Conservation (phyloP, 2,797 vertebrate species). For the Harpagifer antarcticus region DNA sequence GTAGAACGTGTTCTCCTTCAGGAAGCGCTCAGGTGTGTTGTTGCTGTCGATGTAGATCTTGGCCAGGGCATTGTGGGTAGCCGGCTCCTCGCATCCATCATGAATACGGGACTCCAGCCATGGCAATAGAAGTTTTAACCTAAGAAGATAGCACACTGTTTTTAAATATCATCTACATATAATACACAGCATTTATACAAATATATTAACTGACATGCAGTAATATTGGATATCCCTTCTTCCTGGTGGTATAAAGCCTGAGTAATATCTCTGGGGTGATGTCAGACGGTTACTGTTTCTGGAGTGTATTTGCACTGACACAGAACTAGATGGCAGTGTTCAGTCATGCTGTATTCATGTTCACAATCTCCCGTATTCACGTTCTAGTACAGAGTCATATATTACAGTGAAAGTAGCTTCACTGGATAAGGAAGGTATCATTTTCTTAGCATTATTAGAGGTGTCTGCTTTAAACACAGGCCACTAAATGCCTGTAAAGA, state of each 20-base stretch:
- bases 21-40: constrained; percentile 92
- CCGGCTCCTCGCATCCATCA: constrained; percentile 93
- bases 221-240: neutral
- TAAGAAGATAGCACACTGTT: constrained; percentile 49
- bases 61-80: constrained; percentile 93
- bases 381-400: neutral
- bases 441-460: neutral
- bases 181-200: neutral
- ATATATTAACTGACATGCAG: neutral
- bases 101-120: constrained; percentile 95
- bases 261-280: neutral
- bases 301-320: neutral
- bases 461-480: neutral
- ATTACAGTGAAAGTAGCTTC: neutral
- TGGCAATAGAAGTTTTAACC: constrained; percentile 91
- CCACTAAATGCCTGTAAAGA: neutral
- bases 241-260: neutral
- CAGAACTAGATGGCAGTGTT: constrained; percentile 48
- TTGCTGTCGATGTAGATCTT: constrained; percentile 97
- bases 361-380: neutral
- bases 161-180: neutral
- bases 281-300: neutral
- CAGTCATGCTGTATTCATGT: neutral
- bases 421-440: neutral
- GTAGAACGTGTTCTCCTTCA: constrained; percentile 92